A percentile compares a stretch with the other conserved stretches of the same genome.
phyloP scores from a whole-genome alignment of 2,113 vertebrate genomes.

The Rhinoptilus africanus region DNA sequence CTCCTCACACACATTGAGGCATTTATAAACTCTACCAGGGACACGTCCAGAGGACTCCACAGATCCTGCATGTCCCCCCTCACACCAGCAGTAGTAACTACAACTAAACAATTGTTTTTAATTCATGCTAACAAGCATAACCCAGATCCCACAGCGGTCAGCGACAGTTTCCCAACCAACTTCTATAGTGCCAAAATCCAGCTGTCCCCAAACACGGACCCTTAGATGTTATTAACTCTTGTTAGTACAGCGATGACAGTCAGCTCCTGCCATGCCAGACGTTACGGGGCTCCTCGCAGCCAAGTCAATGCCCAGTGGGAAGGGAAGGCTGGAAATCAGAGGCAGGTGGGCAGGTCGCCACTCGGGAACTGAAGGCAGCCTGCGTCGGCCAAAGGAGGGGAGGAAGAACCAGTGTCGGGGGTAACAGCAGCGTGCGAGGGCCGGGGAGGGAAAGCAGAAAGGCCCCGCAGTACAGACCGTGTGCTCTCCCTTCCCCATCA shows the following conservation, averaged over 20 bases:
- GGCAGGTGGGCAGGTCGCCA: background rate
- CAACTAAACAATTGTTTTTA: background rate
- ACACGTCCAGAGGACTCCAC: background rate
- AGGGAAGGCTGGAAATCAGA: background rate
- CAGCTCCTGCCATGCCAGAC: background rate
- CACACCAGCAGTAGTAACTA: background rate
- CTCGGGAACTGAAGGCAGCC: background rate
- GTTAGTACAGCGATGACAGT: background rate
- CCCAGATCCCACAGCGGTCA: background rate
- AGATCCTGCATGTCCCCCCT: background rate
- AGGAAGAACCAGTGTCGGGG: background rate
- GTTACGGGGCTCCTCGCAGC: background rate
- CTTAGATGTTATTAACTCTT: background rate
- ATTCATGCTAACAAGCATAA: background rate
- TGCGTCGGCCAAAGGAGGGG: background rate
- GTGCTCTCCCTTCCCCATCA: background rate
- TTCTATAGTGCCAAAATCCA: background rate
- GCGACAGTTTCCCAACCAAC: background rate
- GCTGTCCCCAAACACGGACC: fast-evolving
- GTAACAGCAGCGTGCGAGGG: fast-evolving
- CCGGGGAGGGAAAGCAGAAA: background rate
- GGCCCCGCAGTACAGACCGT: fast-evolving
- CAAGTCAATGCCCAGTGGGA: background rate
- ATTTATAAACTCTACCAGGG: background rate
- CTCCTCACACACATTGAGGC: background rate